Conservation (phyloP, 37 sponge, comb jelly and placozoan genomes). For the Agelas oroides region DNA sequence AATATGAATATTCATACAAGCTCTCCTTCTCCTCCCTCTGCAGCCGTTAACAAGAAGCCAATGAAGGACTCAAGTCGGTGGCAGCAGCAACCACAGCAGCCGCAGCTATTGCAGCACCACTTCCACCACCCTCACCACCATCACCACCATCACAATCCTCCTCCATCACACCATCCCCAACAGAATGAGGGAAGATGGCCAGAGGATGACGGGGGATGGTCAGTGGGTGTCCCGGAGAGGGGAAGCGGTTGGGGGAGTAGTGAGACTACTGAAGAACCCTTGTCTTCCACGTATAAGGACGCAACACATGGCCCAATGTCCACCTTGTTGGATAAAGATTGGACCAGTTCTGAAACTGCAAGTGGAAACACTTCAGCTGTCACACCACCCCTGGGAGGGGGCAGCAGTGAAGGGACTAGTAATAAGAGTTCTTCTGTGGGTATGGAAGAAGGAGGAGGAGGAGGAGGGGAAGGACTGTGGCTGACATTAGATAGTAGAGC, state of each 20-base stretch:
- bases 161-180: no score
- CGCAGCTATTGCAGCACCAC: neutral
- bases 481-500: no score
- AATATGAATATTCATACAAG: neutral
- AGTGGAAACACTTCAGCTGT: neutral
- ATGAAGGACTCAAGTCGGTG: constrained; percentile 20
- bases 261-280: neutral
- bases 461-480: neutral
- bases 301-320: neutral
- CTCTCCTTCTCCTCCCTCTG: neutral
- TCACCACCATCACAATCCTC: neutral
- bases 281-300: neutral
- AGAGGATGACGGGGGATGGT: constrained; percentile 63
- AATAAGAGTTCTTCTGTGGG: neutral
- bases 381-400: neutral
- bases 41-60: constrained; percentile 24
- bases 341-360: neutral
- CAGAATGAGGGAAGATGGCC: no score
- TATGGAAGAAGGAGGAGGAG: neutral
- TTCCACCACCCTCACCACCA: neutral
- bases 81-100: constrained; percentile 6
- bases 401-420: constrained; percentile 1
- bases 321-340: neutral
- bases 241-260: constrained; percentile 57
- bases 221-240: constrained; percentile 42